A percentile compares a stretch with the other conserved stretches of the same genome.
phyloP scores from a whole-genome alignment of 2,113 vertebrate genomes.

The Cebidichthys violaceus region DNA sequence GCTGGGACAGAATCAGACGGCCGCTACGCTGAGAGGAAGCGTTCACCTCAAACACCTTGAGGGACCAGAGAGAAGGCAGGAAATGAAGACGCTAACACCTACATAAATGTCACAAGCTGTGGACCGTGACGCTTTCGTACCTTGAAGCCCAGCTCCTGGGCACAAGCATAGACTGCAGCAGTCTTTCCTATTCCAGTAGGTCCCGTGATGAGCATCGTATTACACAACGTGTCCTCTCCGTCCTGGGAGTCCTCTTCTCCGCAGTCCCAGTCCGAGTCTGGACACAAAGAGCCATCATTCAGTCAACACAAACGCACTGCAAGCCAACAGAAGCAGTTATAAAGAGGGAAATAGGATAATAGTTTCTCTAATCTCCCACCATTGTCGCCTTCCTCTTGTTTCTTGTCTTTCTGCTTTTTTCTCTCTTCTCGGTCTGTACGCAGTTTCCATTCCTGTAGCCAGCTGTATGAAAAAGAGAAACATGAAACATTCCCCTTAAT shows the following conservation, averaged over 20 bases:
- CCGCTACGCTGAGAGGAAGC: conserved; percentile 96
- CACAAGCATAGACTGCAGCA: conserved; percentile 96
- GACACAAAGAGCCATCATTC: conserved; percentile 21
- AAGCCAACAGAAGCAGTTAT: neutral
- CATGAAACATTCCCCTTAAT: neutral
- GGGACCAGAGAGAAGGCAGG: neutral
- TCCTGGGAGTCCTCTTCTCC: conserved; percentile 80
- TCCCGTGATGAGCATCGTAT: conserved; percentile 93
- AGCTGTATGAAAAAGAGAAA: conserved; percentile 79
- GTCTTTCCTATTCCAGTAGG: conserved; percentile 96
- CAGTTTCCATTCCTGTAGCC: conserved; percentile 97
- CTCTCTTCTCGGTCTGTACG: conserved; percentile 92
- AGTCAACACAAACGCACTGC: neutral
- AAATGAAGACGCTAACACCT: neutral
- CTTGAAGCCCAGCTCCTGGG: conserved; percentile 98
- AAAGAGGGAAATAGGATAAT: neutral
- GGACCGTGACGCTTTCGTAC: conserved; percentile 71
- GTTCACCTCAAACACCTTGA: conserved; percentile 97
- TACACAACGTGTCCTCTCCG: conserved; percentile 88
- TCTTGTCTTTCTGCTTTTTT: conserved; percentile 87
- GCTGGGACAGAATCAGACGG: conserved; percentile 94
- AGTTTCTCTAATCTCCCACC: conserved; percentile 58
- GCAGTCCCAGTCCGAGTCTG: conserved; percentile 84
- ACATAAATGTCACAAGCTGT: neutral
- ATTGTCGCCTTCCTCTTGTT: conserved; percentile 82